Conservation (phyloP, 1,140 invertebrate species). For the Heterodera carotae region DNA sequence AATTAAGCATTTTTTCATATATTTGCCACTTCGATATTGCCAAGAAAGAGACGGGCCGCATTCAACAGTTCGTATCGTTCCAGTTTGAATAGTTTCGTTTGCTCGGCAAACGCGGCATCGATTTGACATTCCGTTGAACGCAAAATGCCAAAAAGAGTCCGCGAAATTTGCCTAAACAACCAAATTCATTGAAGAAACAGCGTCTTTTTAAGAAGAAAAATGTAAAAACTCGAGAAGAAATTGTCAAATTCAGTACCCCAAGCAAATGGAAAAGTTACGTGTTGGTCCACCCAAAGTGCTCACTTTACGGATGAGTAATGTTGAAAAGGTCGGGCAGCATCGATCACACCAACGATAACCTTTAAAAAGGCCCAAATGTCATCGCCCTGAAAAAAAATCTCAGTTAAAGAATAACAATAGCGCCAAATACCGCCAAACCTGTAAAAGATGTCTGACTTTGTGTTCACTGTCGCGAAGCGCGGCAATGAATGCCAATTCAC, state of each 20-base stretch:
- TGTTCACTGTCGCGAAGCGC: slow-evolving; percentile 45
- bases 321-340: slow-evolving; percentile 42
- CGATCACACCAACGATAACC: slow-evolving; percentile 55
- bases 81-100: slow-evolving; percentile 48
- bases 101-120: slow-evolving; percentile 48
- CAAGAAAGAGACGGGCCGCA: slow-evolving; percentile 53
- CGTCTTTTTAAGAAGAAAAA: too few relatives aligned
- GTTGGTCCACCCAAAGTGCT: too few relatives aligned
- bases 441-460: slow-evolving; percentile 42
- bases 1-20: neutral
- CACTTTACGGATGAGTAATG: slow-evolving; percentile 56
- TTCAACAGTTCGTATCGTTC: slow-evolving; percentile 52
- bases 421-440: slow-evolving; percentile 22
- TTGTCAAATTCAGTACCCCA: neutral
- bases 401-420: slow-evolving; percentile 40
- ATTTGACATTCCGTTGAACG: slow-evolving; percentile 50
- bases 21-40: slow-evolving; percentile 42
- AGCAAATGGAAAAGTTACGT: too few relatives aligned
- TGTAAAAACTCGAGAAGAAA: neutral
- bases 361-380: slow-evolving; percentile 57
- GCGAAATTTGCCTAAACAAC: slow-evolving; percentile 57
- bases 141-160: slow-evolving; percentile 43
- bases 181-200: too few relatives aligned
- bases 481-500: slow-evolving; percentile 29
- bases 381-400: slow-evolving; percentile 48